Base-by-base conservation (phyloP, 1,140 invertebrate species). In the Hyposmocoma kahamanoa region DNA sequence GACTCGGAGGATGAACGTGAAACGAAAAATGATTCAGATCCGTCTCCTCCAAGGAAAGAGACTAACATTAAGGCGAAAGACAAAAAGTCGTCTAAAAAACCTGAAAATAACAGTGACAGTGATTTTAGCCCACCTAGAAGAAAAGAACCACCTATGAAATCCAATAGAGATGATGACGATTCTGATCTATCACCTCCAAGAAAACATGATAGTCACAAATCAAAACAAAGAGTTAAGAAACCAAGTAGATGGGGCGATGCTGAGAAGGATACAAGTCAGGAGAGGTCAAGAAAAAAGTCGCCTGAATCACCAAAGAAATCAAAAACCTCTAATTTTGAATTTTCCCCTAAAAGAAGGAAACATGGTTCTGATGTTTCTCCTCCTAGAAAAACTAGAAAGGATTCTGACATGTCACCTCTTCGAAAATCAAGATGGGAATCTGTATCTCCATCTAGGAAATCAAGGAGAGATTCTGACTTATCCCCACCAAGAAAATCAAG, bases 1-100 rank as follows among this genome's bases (percentile, higher is more conserved):
- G 81, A 84, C 47, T 83, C 81, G 0, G 81, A 84, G 50, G 77
- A 84, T 59, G 76, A 81, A 50, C 74, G 82, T 57, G 75, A 82
- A 49, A 67, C 75, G 41, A 65, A 73, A n/a, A 61, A 68, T 60
- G 72, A 81, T 49, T 80, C 69, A 3, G 80, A 85, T 30, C 13
- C 48, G 11, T 76, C 74, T 21, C 71, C 75, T 6, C 65, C 64
- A 11, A 56, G 66, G 19, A 75, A 71, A 60, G 44, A 47, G 30
- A 21, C 44, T 20, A 55, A 60, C 44, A n/a, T n/a, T n/a, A n/a
- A n/a, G n/a, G 45, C 13, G n/a, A 36, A 46, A 22, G 10, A 17
- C 6, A 17, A 39, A 41, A 21, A 9, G 26, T 30, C 8, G 20
- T 8, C 39, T 3, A 47, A 53, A 53, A 51, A 34, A 18, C 44